Percentiles rank a stretch among this genome's conserved stretches.
Conservation (phyloP, 2,888 invertebrate genomes). For the Epinotia demarniana region DNA sequence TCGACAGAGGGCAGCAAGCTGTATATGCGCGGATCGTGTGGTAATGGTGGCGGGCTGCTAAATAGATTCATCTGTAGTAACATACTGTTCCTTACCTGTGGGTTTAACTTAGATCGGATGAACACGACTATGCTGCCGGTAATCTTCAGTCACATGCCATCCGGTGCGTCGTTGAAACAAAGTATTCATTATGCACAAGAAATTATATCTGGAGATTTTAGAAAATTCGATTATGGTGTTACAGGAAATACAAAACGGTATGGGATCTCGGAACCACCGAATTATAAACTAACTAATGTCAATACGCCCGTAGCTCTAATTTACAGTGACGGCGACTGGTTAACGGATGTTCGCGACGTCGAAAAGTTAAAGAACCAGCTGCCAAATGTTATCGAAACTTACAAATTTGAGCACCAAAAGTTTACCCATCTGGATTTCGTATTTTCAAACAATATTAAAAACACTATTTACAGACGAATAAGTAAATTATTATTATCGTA, state of each 20-base stretch:
- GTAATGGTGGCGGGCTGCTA: slow-evolving; percentile 60
- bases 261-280: slow-evolving; percentile 61
- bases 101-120: slow-evolving; percentile 82
- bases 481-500: slow-evolving; percentile 35
- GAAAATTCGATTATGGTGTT: slow-evolving; percentile 65
- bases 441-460: slow-evolving; percentile 66
- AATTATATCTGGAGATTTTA: slow-evolving; percentile 63
- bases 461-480: slow-evolving; percentile 53
- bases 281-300: slow-evolving; percentile 62
- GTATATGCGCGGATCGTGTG: slow-evolving; percentile 65
- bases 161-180: slow-evolving; percentile 83
- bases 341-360: slow-evolving; percentile 85
- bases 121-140: slow-evolving; percentile 85
- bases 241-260: slow-evolving; percentile 62
- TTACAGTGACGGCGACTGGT: slow-evolving; percentile 85
- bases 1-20: slow-evolving; percentile 53
- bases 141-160: slow-evolving; percentile 80
- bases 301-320: slow-evolving; percentile 67
- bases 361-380: slow-evolving; percentile 78
- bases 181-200: slow-evolving; percentile 82
- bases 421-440: slow-evolving; percentile 77
- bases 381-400: slow-evolving; percentile 80
- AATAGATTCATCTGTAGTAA: slow-evolving; percentile 84
- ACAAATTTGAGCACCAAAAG: slow-evolving; percentile 80
- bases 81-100: slow-evolving; percentile 84